A percentile compares a stretch with the other conserved stretches of the same genome.
These are phyloP conservation scores for Drosophila nr. medialis DNA, from an alignment of 2,888 invertebrate genomes.

Conservation along the genomic window DNA sequence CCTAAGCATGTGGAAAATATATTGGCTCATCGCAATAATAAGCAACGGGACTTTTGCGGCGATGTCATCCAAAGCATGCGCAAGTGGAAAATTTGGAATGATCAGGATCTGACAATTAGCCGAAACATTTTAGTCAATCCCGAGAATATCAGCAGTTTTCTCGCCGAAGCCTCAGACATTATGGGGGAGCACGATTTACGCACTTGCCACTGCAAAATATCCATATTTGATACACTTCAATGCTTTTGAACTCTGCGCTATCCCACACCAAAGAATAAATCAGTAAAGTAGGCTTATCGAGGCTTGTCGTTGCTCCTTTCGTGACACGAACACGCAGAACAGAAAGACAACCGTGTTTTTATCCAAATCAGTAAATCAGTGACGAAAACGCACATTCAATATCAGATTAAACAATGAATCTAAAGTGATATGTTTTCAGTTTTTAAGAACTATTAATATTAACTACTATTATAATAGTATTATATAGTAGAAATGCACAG, in stretches of 20 bases:
- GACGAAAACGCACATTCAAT: too few species aligned
- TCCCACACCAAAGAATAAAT: background rate
- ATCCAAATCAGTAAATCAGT: background rate
- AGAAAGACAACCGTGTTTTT: background rate
- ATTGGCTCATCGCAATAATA: background rate
- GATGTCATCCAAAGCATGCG: conserved; percentile 77
- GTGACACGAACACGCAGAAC: background rate
- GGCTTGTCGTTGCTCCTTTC: background rate
- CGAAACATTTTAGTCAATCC: conserved; percentile 53
- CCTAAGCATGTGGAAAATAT: conserved; percentile 1
- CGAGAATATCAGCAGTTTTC: conserved; percentile 59
- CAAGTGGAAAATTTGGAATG: conserved; percentile 72
- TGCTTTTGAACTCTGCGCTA: background rate
- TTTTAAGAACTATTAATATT: too few species aligned
- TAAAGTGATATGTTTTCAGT: too few species aligned
- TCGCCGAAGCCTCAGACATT: conserved; percentile 1
- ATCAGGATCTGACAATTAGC: conserved; percentile 37
- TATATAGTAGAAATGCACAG: background rate
- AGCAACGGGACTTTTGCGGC: conserved; percentile 49
- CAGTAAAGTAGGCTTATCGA: background rate
- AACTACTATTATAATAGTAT: too few species aligned
- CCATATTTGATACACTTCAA: background rate
- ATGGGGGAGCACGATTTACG: background rate
- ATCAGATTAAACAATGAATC: too few species aligned
- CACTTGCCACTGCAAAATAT: conserved; percentile 32